phyloP scores from a whole-genome alignment of 2,888 invertebrate species.

The Diarsia rubi region DNA sequence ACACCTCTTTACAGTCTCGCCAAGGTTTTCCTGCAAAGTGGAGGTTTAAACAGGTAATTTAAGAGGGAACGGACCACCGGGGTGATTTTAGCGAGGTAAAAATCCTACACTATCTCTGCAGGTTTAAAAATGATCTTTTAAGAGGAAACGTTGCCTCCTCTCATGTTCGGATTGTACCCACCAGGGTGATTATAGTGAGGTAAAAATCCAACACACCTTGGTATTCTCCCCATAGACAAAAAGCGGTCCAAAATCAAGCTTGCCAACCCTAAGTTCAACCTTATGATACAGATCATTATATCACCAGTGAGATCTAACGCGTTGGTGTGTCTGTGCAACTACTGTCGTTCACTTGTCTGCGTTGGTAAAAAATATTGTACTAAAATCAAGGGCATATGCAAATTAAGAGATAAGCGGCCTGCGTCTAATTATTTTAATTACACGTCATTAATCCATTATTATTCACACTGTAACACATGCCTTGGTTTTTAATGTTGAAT shows the following conservation, averaged over 20 bases:
- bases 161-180: too few relatives aligned
- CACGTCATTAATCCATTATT: conserved; percentile 16
- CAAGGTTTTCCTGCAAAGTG: not conserved
- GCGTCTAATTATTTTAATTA: conserved; percentile 46
- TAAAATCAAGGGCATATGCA: conserved; percentile 56
- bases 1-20: not conserved
- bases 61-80: not conserved
- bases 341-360: conserved; percentile 10
- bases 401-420: conserved; percentile 35
- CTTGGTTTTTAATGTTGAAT: conserved; percentile 22
- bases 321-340: conserved; percentile 47
- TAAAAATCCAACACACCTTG: too few relatives aligned
- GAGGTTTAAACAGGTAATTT: not conserved
- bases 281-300: conserved; percentile 43
- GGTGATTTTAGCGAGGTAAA: not conserved
- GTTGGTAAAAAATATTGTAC: conserved; percentile 31
- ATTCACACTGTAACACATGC: conserved; percentile 16
- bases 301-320: conserved; percentile 29
- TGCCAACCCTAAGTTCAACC: conserved; percentile 30
- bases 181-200: too few relatives aligned
- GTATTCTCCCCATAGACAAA: too few relatives aligned
- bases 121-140: not conserved
- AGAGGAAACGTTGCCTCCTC: too few relatives aligned
- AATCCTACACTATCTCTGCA: not conserved
- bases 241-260: not conserved